These are phyloP conservation scores for Colossoma macropomum DNA, from an alignment of 2,113 vertebrate species.

Conservation along the genomic window DNA sequence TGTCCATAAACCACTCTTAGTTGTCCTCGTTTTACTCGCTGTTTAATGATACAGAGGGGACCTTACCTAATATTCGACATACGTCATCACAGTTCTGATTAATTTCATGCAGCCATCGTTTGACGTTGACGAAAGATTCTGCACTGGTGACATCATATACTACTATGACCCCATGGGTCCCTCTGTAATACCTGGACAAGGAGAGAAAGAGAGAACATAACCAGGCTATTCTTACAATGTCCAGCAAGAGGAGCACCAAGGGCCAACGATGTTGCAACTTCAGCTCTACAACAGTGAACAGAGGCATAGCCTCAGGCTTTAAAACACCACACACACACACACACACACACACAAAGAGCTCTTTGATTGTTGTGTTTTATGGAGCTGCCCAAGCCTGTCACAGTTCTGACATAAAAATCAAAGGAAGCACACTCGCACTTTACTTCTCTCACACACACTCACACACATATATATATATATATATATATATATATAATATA, in stretches of 20 bases:
- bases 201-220: constrained; percentile 42
- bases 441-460: no score
- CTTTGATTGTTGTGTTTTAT: constrained; percentile 57
- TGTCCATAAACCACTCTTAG: no score
- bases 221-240: not conserved
- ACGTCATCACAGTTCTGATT: constrained; percentile 99
- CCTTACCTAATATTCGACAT: constrained; percentile 95
- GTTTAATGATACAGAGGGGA: no score
- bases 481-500: no score
- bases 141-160: constrained; percentile 98
- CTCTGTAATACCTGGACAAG: constrained; percentile 91
- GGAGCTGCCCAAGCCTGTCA: constrained; percentile 24
- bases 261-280: not conserved
- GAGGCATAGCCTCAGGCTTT: not conserved
- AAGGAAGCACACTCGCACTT: no score
- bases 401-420: not conserved
- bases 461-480: no score
- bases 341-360: constrained; percentile 60
- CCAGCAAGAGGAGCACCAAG: constrained; percentile 48
- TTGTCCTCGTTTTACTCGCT: no score
- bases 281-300: not conserved
- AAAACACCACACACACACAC: constrained; percentile 6
- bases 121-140: constrained; percentile 98
- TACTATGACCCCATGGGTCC: constrained; percentile 97
- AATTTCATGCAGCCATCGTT: constrained; percentile 99